These are phyloP conservation scores for Tenebrio molitor DNA, from an alignment of 1,140 invertebrate genomes.

Conservation along the genomic window DNA sequence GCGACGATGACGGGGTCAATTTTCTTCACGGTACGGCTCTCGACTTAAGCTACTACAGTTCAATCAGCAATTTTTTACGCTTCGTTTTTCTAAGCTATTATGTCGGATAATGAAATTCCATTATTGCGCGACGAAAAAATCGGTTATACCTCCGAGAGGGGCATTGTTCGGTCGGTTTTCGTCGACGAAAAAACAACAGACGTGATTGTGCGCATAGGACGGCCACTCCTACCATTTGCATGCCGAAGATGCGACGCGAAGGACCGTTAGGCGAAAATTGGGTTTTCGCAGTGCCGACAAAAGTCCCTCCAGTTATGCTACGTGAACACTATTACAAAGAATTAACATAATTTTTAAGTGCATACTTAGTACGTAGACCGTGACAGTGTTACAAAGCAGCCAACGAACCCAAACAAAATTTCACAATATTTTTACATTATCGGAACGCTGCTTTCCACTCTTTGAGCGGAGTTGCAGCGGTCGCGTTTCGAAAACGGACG, in stretches of 20 bases:
- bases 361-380: slow-evolving; percentile 45
- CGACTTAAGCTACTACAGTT: slow-evolving; percentile 36
- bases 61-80: slow-evolving; percentile 44
- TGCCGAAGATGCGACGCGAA: neutral
- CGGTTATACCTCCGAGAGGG: neutral
- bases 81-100: slow-evolving; percentile 44
- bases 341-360: slow-evolving; percentile 51
- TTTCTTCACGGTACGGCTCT: slow-evolving; percentile 42
- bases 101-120: slow-evolving; percentile 44
- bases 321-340: slow-evolving; percentile 47
- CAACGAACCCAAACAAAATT: slow-evolving; percentile 49
- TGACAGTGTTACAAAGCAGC: slow-evolving; percentile 40
- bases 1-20: slow-evolving; percentile 20
- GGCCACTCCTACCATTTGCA: neutral
- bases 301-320: slow-evolving; percentile 32
- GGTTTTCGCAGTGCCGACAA: slow-evolving; percentile 7
- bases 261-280: slow-evolving; percentile 3
- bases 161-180: neutral
- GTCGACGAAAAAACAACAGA: neutral
- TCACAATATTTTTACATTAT: slow-evolving; percentile 30
- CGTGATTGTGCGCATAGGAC: slow-evolving; percentile 2
- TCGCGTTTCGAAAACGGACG: too few relatives aligned
- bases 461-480: too few relatives aligned
- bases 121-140: slow-evolving; percentile 29
- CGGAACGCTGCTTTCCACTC: neutral